Conservation (phyloP, 2,888 invertebrate genomes). For the Ennomos quercinarius region DNA sequence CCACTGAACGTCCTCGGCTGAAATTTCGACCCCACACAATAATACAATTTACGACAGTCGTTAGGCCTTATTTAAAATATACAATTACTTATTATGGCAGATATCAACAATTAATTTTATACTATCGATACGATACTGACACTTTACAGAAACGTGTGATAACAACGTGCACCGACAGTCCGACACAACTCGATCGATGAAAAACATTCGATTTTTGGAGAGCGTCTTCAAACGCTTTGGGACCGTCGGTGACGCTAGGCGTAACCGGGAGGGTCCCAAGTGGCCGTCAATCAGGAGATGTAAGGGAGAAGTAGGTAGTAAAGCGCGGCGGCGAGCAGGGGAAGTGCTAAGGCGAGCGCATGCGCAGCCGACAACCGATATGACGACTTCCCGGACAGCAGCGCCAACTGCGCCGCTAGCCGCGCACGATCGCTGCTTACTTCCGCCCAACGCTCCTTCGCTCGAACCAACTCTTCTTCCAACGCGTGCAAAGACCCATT, state of each 20-base stretch:
- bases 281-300: slow-evolving; percentile 87
- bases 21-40: slow-evolving; percentile 65
- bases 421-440: slow-evolving; percentile 87
- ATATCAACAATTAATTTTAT: slow-evolving; percentile 82
- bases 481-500: slow-evolving; percentile 86
- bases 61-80: slow-evolving; percentile 82
- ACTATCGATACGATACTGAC: slow-evolving; percentile 74
- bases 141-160: slow-evolving; percentile 73
- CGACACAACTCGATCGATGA: slow-evolving; percentile 34
- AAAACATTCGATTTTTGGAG: slow-evolving; percentile 44
- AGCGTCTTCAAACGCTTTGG: too few relatives aligned
- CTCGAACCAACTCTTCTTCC: slow-evolving; percentile 89
- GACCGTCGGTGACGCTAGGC: slow-evolving; percentile 54
- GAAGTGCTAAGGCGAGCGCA: slow-evolving; percentile 76
- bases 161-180: slow-evolving; percentile 58
- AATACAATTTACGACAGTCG: slow-evolving; percentile 80
- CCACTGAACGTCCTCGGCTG: slow-evolving; percentile 53
- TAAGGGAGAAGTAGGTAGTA: slow-evolving; percentile 86
- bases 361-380: slow-evolving; percentile 84
- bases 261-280: slow-evolving; percentile 83
- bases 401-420: slow-evolving; percentile 83
- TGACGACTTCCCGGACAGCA: slow-evolving; percentile 84
- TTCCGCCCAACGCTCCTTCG: slow-evolving; percentile 90
- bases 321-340: slow-evolving; percentile 84
- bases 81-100: slow-evolving; percentile 84